Base-by-base conservation (phyloP, 2,888 invertebrate genomes). In the Mayetiola destructor region DNA sequence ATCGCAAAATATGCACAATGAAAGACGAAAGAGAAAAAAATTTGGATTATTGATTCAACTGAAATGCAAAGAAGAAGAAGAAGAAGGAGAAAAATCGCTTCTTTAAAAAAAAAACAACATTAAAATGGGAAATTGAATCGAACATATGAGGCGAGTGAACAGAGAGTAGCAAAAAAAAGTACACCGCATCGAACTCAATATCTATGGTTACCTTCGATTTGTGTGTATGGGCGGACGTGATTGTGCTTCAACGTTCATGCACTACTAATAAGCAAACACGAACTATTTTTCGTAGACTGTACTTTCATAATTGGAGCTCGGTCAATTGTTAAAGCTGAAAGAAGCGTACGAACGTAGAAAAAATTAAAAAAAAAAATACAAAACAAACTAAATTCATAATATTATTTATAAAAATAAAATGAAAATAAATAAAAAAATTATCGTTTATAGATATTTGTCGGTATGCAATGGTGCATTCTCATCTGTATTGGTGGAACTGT, bases 241-340 rank as follows among this genome's bases (percentile, higher is more conserved):
- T 23, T 14, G n/a, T 16, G 23, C 42, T 6, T 42, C 42, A 23
- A 10, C 23, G 18, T 27, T 27, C 27, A 48, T 27, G 48, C 27
- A 48, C 48, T 42, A 42, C 42, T 27, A 27, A 48, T n/a, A 48
- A 48, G 48, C n/a, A 48, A 48, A 48, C 27, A 27, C 27, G n/a
- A 27, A 27, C 2, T 27, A 18, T 27, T 48, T 48, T 27, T 5
- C 14, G 23, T 9, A 3, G 2, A 27, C 16, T 9, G 4, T 42
- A 3, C 20, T 23, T 42, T 42, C 6, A 48, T 27, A 48, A 48
- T 48, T 48, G 23, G 48, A 48, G 27, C 29, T 27, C 48, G 48
- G 27, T 48, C 48, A 48, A 48, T 48, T 48, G 48, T 48, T 27
- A 48, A 27, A n/a, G n/a, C n/a, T n/a, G n/a, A n/a, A n/a, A n/a